Evolutionary conservation across 2,113 vertebrate species (phyloP).

Genomic region (Misgurnus anguillicaudatus): DNA sequence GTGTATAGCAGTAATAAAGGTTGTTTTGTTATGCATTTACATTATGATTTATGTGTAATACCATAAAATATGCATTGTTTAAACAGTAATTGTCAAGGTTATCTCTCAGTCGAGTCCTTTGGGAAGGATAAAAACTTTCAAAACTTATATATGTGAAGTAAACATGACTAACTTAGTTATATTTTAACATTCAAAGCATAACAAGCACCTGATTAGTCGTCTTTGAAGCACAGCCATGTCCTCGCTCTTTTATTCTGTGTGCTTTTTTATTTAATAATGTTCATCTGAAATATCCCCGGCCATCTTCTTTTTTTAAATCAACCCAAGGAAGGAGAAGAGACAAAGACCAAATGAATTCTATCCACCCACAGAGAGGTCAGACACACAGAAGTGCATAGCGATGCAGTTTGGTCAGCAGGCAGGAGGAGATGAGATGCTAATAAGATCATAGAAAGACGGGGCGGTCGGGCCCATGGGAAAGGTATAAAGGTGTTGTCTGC

Average conservation of each 20-base stretch:
- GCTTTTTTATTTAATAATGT: conserved; percentile 69
- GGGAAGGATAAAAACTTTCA: background rate
- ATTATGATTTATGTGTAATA: background rate
- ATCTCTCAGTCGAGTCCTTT: background rate
- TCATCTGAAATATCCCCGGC: conserved; percentile 85
- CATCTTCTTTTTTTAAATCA: conserved; percentile 70
- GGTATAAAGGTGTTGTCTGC: conserved; percentile 86
- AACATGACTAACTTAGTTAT: background rate
- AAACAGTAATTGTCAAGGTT: conserved; percentile 24
- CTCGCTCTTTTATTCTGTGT: conserved; percentile 29
- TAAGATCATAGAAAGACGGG: conserved; percentile 90
- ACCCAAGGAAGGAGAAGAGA: conserved; percentile 65
- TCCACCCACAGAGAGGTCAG: conserved; percentile 89
- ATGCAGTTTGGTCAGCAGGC: conserved; percentile 89
- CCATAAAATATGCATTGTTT: conserved; percentile 3
- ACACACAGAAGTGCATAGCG: conserved; percentile 89
- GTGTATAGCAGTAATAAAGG: background rate
- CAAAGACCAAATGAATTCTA: conserved; percentile 84
- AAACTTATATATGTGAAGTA: conserved; percentile 1
- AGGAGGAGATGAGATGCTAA: conserved; percentile 88
- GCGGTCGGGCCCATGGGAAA: conserved; percentile 84
- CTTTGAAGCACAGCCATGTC: conserved; percentile 31
- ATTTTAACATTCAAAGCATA: conserved; percentile 1
- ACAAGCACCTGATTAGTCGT: conserved; percentile 27
- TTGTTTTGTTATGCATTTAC: background rate